Evolutionary conservation across 2,888 invertebrate species (phyloP).

Genomic region (Dendrolimus pini): DNA sequence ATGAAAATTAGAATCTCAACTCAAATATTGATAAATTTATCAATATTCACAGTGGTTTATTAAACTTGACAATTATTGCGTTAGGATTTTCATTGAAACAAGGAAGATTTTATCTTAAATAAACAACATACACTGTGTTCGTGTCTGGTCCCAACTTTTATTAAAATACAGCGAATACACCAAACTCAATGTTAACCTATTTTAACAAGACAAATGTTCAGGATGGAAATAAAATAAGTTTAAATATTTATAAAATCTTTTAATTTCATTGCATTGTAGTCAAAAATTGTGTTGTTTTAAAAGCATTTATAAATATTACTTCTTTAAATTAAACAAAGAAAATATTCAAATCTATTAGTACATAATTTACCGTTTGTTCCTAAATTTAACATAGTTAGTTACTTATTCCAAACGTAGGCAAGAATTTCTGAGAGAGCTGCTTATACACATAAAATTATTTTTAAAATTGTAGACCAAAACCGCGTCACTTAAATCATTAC

Average conservation of each 20-base stretch:
- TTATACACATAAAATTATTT: slow-evolving; percentile 10
- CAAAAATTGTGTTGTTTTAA: not conserved
- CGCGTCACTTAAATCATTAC: too few relatives aligned
- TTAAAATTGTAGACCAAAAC: not conserved
- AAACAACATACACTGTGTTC: too few relatives aligned
- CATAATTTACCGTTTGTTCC: not conserved
- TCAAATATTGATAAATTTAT: too few relatives aligned
- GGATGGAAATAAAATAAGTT: not conserved
- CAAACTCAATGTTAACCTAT: too few relatives aligned
- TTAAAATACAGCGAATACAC: too few relatives aligned
- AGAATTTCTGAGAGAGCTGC: not conserved
- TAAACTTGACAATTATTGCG: too few relatives aligned
- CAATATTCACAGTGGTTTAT: too few relatives aligned
- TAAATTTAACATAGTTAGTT: not conserved
- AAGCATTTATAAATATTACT: not conserved
- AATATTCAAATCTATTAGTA: not conserved
- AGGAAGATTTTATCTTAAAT: too few relatives aligned
- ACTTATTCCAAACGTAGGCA: not conserved
- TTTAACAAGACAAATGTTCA: not conserved
- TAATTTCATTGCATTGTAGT: not conserved
- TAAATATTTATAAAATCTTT: not conserved
- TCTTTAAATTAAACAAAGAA: not conserved
- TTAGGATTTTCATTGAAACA: too few relatives aligned
- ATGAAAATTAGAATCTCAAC: too few relatives aligned
- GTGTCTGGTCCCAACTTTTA: too few relatives aligned